phyloP scores from a whole-genome alignment of 2,797 vertebrate species.

The Eulemur rubriventer region DNA sequence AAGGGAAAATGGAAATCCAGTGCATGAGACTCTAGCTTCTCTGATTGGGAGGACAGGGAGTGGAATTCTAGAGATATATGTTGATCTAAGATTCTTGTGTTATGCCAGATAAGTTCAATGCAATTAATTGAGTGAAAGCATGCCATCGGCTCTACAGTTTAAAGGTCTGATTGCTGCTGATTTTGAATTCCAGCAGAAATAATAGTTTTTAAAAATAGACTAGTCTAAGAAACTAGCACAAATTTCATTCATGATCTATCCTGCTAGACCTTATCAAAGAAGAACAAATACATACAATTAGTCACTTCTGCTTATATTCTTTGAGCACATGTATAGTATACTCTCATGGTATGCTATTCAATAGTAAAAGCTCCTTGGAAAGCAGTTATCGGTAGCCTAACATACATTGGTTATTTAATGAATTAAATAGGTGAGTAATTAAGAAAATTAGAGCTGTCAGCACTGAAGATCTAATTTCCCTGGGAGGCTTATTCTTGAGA shows the following conservation, averaged over 20 bases:
- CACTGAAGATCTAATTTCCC: not conserved
- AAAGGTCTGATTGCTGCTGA: not conserved
- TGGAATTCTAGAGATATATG: not conserved
- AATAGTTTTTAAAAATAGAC: not conserved
- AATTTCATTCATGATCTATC: not conserved
- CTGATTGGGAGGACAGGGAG: not conserved
- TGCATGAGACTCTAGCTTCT: not conserved
- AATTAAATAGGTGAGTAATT: not conserved
- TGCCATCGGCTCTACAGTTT: fast-evolving
- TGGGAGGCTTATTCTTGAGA: not conserved
- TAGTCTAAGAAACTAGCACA: not conserved
- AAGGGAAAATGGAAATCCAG: not conserved
- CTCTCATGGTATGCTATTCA: not conserved
- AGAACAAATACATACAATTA: not conserved
- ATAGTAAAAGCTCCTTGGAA: not conserved
- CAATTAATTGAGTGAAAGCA: not conserved
- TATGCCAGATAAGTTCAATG: not conserved
- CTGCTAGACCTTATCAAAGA: not conserved
- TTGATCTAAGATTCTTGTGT: not conserved
- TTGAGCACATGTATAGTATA: not conserved
- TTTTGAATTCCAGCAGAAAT: not conserved
- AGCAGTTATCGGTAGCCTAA: not conserved
- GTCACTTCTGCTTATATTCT: not conserved
- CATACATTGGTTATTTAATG: not conserved
- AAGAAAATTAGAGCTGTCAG: not conserved